Evolutionary conservation across 2,797 vertebrate genomes (phyloP), one percentile per base, ranked within the genome.

Genomic region (Mergus octosetaceus): DNA sequence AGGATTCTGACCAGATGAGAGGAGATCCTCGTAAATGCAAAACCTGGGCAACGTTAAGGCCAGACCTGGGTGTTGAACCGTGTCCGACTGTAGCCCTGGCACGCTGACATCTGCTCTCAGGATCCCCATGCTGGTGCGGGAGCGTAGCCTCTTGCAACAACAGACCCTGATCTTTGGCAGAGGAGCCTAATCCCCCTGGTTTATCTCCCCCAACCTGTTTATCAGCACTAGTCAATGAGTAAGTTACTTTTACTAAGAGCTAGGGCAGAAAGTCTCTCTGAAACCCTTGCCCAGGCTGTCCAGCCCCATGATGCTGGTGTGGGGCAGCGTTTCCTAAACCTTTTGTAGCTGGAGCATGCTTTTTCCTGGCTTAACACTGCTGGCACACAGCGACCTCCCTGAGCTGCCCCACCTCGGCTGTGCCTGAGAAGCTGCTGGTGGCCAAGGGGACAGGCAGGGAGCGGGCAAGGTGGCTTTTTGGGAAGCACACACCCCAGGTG

Each of bases 121-220:
- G 36, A 34, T 58, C 71, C 38, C 22, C 56, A 38, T 0, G 4
- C 24, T 84, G 65, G 25, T 10, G 20, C 3, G 4, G 58, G 53
- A 81, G 16, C 41, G n/a, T 10, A 22, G 36, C 10, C 27, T 89
- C 74, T 78, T 78, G 43, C 24, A 66, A 82, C 72, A 72, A 47
- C 2, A 90, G 41, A 87, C 68, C 56, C 73, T 90, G 86, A 87
- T 88, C 92, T 89, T 88, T 85, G 84, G 84, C 93, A 93, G 53
- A 85, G 71, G 30, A 85, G 24, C 60, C 71, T 79, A 87, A 90
- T 89, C 84, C 53, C 86, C 19, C 62, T 69, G 9, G 6, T 93
- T 93, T 62, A 73, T 49, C 53, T 27, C 32, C 30, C 6, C 19
- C 0, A 0, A 2, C 57, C 85, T 89, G 34, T 64, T 90, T 90